Conservation (phyloP, 1,140 invertebrate species). For the Papilio aristodemus region DNA sequence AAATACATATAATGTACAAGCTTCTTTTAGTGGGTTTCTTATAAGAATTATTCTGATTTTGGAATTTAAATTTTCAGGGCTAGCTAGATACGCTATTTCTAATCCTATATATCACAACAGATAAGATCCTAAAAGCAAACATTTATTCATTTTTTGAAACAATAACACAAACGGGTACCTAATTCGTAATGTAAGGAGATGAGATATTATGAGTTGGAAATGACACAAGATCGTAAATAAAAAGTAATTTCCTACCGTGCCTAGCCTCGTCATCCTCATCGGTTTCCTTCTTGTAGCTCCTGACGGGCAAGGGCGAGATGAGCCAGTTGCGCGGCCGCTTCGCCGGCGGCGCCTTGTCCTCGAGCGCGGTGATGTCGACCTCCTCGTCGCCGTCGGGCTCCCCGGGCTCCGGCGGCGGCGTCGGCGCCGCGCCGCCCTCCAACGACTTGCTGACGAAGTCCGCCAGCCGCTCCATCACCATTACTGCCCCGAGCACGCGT, state of each 20-base stretch:
- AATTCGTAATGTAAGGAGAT: too few species aligned
- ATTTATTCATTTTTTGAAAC: too few species aligned
- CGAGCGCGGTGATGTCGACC: constrained; percentile 71
- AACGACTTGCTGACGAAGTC: constrained; percentile 77
- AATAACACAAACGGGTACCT: too few species aligned
- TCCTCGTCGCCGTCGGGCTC: constrained; percentile 65
- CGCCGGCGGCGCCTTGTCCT: constrained; percentile 62
- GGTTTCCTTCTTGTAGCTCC: constrained; percentile 59
- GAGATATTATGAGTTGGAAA: too few species aligned
- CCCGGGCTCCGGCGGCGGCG: constrained; percentile 67
- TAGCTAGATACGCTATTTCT: too few species aligned
- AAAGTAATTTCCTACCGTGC: constrained; percentile 54
- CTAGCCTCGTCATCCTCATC: constrained; percentile 72
- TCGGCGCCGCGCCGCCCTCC: constrained; percentile 71
- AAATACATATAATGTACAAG: too few species aligned
- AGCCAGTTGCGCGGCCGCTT: constrained; percentile 73
- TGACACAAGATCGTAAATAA: background rate
- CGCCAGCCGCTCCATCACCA: constrained; percentile 79
- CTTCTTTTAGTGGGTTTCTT: too few species aligned
- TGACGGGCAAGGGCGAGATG: constrained; percentile 61
- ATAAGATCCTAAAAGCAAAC: too few species aligned
- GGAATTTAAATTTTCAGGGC: too few species aligned
- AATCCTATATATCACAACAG: too few species aligned
- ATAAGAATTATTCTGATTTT: too few species aligned
- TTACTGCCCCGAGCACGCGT: constrained; percentile 68